phyloP scores from a whole-genome alignment of 2,797 vertebrate genomes.

The Chaunax sp. region DNA sequence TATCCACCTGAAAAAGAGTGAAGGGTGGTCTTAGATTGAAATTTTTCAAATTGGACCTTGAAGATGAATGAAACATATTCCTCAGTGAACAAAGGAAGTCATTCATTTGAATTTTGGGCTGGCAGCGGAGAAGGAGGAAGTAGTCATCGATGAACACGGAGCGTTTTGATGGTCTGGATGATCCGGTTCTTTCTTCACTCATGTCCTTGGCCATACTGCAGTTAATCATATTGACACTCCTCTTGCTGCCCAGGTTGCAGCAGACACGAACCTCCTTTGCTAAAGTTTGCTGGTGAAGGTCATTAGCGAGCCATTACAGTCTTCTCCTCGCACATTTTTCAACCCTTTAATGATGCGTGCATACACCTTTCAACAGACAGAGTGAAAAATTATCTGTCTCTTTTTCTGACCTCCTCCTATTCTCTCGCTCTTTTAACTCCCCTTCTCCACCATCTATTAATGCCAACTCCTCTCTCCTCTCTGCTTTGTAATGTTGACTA shows the following conservation, averaged over 20 bases:
- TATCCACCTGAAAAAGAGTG: constrained; percentile 1
- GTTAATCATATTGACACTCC: constrained; percentile 48
- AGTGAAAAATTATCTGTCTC: constrained; percentile 53
- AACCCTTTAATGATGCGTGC: constrained; percentile 73
- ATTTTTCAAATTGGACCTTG: constrained; percentile 17
- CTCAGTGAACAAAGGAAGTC: not conserved
- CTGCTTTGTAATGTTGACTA: constrained; percentile 60
- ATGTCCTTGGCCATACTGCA: constrained; percentile 37
- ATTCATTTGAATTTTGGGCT: constrained; percentile 1
- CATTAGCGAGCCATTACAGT: constrained; percentile 61
- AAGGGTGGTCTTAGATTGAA: constrained; percentile 17
- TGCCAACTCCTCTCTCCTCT: constrained; percentile 19
- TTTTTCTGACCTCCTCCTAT: constrained; percentile 48
- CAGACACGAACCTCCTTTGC: constrained; percentile 23
- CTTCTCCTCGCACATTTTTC: constrained; percentile 56
- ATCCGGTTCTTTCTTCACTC: constrained; percentile 26
- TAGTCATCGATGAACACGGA: constrained; percentile 3
- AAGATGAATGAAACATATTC: not conserved
- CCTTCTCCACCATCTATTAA: constrained; percentile 58
- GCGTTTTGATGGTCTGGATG: constrained; percentile 21
- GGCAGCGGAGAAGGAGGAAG: not conserved
- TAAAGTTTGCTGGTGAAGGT: constrained; percentile 66
- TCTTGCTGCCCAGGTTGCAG: constrained; percentile 19
- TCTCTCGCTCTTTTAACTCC: constrained; percentile 50
- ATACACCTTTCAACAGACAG: constrained; percentile 48